Evolutionary conservation across 2,113 vertebrate genomes (phyloP).

Genomic region (Mohoua ochrocephala): DNA sequence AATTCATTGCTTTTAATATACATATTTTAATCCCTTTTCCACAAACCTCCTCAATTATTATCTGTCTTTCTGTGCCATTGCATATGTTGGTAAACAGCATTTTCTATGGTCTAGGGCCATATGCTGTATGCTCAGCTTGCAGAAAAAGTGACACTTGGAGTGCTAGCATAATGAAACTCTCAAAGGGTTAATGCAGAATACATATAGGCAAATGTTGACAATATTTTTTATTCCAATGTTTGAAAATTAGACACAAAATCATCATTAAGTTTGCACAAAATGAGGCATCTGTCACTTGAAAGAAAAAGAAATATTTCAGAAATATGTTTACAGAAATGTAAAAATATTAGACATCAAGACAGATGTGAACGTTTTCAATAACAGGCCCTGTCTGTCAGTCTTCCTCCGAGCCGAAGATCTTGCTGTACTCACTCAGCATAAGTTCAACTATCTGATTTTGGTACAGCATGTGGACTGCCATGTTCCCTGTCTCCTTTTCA

Average conservation of each 20-base stretch:
- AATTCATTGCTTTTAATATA: constrained; percentile 1
- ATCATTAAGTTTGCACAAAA: constrained; percentile 79
- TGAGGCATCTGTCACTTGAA: constrained; percentile 81
- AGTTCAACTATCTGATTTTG: constrained; percentile 95
- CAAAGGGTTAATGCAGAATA: constrained; percentile 75
- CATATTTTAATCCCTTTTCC: constrained; percentile 9
- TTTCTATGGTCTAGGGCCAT: constrained; percentile 10
- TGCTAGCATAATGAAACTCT: constrained; percentile 39
- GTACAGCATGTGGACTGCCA: constrained; percentile 93
- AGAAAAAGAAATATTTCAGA: constrained; percentile 80
- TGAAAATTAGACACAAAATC: constrained; percentile 78
- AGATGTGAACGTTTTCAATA: constrained; percentile 77
- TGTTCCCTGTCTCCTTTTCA: constrained; percentile 84
- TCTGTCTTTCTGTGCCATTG: constrained; percentile 45
- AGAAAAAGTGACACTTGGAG: constrained; percentile 24
- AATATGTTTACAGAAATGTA: constrained; percentile 85
- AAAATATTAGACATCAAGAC: constrained; percentile 82
- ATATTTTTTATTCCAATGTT: constrained; percentile 81
- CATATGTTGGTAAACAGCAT: constrained; percentile 24
- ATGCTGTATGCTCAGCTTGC: constrained; percentile 20
- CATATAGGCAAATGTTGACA: constrained; percentile 81
- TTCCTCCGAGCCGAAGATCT: constrained; percentile 82
- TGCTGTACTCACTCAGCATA: constrained; percentile 81
- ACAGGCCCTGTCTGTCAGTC: constrained; percentile 77
- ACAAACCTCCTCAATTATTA: not conserved